Evolutionary conservation across 2,113 vertebrate species (phyloP), one percentile per base, ranked within the genome.

Genomic region (Haemorhous mexicanus): DNA sequence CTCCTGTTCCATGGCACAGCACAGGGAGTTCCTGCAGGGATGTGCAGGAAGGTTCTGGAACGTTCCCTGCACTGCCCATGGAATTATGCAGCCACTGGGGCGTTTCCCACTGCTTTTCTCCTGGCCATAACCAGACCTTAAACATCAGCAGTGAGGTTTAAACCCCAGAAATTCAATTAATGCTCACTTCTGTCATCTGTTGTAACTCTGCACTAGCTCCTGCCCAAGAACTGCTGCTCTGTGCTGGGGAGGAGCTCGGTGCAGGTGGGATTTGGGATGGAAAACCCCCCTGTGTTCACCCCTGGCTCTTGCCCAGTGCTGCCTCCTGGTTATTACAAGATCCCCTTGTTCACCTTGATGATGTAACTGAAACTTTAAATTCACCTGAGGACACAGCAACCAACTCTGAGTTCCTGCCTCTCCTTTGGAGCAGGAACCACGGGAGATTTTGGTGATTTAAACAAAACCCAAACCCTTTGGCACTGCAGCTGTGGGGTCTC

Each of bases 41-140:
- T 47, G 58, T 59, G 9, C 52, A 2, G 23, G 15, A 16, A 35
- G 41, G 52, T 23, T 23, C 26, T 7, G 41, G 9, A 9, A 16
- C 0, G 0, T 83, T 83, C 62, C 47, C 52, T 50, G 0, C 21
- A 0, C 44, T 7, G 20, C 64, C 8, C 19, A 0, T 27, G 76
- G 59, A 37, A 7, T 56, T 10, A 1, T 16, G 21, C 59, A 35
- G 41, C 78, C 41, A 0, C 52, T 1, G 50, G 33, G n/a, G 41
- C 32, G 0, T 32, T 52, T 22, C 80, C 44, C 35, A 3, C 44
- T 61, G 7, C 63, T 53, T 50, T 52, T 15, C 68, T 88, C 35
- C 0, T 4, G 37, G 28, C 4, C 2, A 0, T 35, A 35, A 50
- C 21, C 39, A 39, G 27, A 6, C 61, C 46, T 49, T 21, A 3